Evolutionary conservation across 1,140 invertebrate species (phyloP).

Genomic region (Cyrtorhinus lividipennis): DNA sequence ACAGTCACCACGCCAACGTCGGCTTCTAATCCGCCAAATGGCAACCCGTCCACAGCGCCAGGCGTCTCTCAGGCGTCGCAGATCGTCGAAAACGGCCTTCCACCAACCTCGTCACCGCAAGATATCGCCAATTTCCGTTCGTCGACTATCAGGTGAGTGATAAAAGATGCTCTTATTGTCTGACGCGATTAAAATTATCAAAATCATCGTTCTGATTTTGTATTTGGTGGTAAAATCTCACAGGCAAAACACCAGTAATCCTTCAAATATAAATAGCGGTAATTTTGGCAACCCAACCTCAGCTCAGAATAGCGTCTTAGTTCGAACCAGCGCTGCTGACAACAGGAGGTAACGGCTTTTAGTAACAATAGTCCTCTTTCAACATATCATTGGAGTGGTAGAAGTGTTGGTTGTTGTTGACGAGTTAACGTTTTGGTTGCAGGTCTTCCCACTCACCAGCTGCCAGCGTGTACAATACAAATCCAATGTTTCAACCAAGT

Average conservation of each 20-base stretch:
- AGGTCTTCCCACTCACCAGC: not conserved
- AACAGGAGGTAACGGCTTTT: conserved; percentile 7
- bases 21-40: not conserved
- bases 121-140: not conserved
- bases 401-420: too few relatives aligned
- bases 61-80: not conserved
- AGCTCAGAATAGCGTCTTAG: conserved; percentile 1
- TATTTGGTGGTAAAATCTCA: not conserved
- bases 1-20: not conserved
- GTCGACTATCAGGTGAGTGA: not conserved
- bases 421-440: too few relatives aligned
- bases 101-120: not conserved
- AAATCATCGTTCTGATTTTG: not conserved
- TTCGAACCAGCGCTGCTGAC: not conserved
- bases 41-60: too few relatives aligned
- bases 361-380: too few relatives aligned
- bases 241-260: not conserved
- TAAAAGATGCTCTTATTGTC: too few relatives aligned
- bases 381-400: too few relatives aligned
- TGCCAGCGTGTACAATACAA: not conserved
- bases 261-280: not conserved
- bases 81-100: not conserved
- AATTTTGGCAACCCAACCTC: not conserved
- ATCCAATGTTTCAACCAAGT: not conserved
- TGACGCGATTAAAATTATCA: too few relatives aligned